Evolutionary conservation across 2,888 invertebrate species (phyloP).

Genomic region (Meteorus cinctellus): DNA sequence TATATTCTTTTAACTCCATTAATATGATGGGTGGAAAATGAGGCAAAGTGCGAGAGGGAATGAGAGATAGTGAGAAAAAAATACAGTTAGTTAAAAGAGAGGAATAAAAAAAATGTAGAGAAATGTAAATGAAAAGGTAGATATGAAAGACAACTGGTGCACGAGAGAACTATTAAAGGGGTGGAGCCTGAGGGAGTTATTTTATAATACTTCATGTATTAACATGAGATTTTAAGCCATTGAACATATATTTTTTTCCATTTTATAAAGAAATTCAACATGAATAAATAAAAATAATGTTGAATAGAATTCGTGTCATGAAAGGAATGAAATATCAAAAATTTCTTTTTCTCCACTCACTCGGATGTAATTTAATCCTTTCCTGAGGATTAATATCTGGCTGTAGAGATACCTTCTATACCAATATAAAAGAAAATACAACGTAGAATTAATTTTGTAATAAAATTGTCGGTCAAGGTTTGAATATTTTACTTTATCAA

Average conservation of each 20-base stretch:
- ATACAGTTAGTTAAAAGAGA: neutral
- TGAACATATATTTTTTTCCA: neutral
- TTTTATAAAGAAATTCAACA: neutral
- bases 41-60: neutral
- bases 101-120: neutral
- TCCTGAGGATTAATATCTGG: slow-evolving; percentile 13
- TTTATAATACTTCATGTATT: neutral
- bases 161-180: slow-evolving; percentile 19
- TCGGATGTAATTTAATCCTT: slow-evolving; percentile 2
- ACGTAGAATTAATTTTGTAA: neutral
- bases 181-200: slow-evolving; percentile 10
- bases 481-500: neutral
- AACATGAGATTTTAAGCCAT: slow-evolving; percentile 13
- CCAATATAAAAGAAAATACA: neutral
- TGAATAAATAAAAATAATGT: neutral
- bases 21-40: too few species aligned
- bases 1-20: too few species aligned
- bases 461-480: slow-evolving; percentile 14
- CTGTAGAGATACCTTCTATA: neutral
- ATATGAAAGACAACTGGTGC: slow-evolving; percentile 11
- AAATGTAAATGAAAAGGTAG: neutral
- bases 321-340: neutral
- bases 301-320: neutral
- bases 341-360: slow-evolving; percentile 1
- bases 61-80: neutral